These are phyloP conservation scores for Hyppa rectilinea DNA, from an alignment of 2,888 invertebrate genomes.

Conservation along the genomic window DNA sequence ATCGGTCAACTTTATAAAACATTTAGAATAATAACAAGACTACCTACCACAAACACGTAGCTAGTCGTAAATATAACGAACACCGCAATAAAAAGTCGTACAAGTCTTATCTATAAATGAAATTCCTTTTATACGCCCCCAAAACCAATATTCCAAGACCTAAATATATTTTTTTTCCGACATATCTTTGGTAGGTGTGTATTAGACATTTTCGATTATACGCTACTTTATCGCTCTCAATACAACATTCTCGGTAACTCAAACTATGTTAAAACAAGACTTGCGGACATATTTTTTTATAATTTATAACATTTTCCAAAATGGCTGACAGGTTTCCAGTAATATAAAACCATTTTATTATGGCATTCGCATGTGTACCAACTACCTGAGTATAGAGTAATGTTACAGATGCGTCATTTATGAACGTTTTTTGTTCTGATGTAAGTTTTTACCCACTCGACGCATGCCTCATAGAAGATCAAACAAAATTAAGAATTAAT, in stretches of 20 bases:
- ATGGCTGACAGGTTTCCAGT: conserved; percentile 55
- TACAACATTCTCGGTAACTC: conserved; percentile 20
- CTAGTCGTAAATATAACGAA: neutral
- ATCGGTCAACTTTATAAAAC: no score
- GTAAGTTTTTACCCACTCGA: conserved; percentile 32
- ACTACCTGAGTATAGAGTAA: conserved; percentile 54
- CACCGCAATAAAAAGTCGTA: conserved; percentile 2
- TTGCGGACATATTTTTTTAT: conserved; percentile 49
- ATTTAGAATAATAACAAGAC: neutral
- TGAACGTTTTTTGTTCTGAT: neutral
- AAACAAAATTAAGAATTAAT: neutral
- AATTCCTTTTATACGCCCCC: conserved; percentile 8
- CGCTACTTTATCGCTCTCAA: conserved; percentile 20
- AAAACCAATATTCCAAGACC: conserved; percentile 24
- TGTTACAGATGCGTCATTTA: conserved; percentile 53
- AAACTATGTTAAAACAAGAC: conserved; percentile 48
- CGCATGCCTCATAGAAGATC: neutral
- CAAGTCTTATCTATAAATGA: conserved; percentile 8
- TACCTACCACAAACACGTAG: neutral
- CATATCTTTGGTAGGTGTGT: neutral
- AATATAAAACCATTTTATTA: conserved; percentile 74
- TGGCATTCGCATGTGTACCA: conserved; percentile 69
- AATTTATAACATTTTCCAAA: conserved; percentile 58
- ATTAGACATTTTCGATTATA: conserved; percentile 18
- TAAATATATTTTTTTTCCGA: conserved; percentile 23